These are phyloP conservation scores for Pterostichus niger DNA, from an alignment of 2,888 invertebrate genomes.

Conservation along the genomic window DNA sequence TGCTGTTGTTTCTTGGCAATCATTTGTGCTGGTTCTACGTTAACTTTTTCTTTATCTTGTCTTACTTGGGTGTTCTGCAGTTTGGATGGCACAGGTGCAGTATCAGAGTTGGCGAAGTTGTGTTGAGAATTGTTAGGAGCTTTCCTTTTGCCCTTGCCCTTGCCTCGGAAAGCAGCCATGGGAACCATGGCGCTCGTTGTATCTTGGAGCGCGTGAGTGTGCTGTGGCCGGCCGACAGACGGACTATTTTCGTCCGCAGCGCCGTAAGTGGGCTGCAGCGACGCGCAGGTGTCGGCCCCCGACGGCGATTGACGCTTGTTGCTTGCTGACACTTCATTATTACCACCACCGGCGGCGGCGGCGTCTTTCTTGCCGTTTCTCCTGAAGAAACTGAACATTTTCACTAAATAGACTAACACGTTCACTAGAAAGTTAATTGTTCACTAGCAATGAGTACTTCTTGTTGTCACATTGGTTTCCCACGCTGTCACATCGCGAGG, in stretches of 20 bases:
- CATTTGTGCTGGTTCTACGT: background rate
- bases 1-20: too few relatives aligned
- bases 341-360: background rate
- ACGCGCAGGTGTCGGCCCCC: slow-evolving; percentile 48
- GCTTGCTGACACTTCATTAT: slow-evolving; percentile 31
- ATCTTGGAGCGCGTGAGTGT: slow-evolving; percentile 20
- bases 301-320: slow-evolving; percentile 27
- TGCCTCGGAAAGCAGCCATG: slow-evolving; percentile 54
- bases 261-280: slow-evolving; percentile 43
- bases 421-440: too few relatives aligned
- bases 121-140: background rate
- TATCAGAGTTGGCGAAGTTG: background rate
- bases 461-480: slow-evolving; percentile 18
- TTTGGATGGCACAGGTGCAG: background rate
- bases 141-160: slow-evolving; percentile 56
- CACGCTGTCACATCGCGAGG: slow-evolving; percentile 22
- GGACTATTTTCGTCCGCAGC: slow-evolving; percentile 60
- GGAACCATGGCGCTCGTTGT: slow-evolving; percentile 19
- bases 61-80: background rate
- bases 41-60: slow-evolving; percentile 11
- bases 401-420: background rate
- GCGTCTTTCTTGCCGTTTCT: slow-evolving; percentile 53
- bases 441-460: background rate
- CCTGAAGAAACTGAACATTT: slow-evolving; percentile 61
- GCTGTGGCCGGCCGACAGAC: slow-evolving; percentile 26